A percentile compares a stretch with the other conserved stretches of the same genome.
Conservation (phyloP, 2,888 invertebrate genomes). For the Conops quadrifasciatus region DNA sequence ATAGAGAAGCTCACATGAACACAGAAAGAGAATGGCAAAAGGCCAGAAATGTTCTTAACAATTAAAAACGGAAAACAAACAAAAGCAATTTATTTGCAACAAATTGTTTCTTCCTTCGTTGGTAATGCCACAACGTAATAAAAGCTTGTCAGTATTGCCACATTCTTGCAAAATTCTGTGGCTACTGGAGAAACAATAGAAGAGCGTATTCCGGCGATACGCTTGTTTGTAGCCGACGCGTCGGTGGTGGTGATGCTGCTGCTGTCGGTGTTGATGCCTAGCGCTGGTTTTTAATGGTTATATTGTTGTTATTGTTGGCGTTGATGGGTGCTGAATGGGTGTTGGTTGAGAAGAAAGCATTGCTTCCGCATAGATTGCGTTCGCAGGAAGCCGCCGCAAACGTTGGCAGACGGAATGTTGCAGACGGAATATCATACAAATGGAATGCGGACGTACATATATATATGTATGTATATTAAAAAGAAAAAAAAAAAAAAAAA, state of each 20-base stretch:
- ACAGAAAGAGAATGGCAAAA: no score
- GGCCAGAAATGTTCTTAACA: background rate
- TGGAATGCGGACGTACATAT: no score
- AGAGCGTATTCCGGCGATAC: background rate
- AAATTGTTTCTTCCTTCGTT: background rate
- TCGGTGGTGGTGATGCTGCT: background rate
- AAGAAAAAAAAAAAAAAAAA: no score
- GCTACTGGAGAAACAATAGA: background rate
- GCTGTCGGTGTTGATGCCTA: background rate
- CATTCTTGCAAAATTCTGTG: background rate
- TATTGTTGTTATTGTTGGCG: no score
- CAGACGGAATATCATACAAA: background rate
- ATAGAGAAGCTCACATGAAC: no score
- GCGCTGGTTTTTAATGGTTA: no score
- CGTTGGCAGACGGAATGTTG: background rate
- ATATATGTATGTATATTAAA: no score
- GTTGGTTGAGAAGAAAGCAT: background rate
- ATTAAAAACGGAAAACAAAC: background rate
- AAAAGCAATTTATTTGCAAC: background rate
- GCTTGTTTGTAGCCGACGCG: background rate
- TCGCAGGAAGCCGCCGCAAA: background rate
- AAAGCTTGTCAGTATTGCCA: background rate
- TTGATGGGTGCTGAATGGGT: background rate
- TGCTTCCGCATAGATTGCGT: background rate
- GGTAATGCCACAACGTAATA: background rate